Conservation (phyloP, 2,888 invertebrate species). For the Prionchulus punctatus region DNA sequence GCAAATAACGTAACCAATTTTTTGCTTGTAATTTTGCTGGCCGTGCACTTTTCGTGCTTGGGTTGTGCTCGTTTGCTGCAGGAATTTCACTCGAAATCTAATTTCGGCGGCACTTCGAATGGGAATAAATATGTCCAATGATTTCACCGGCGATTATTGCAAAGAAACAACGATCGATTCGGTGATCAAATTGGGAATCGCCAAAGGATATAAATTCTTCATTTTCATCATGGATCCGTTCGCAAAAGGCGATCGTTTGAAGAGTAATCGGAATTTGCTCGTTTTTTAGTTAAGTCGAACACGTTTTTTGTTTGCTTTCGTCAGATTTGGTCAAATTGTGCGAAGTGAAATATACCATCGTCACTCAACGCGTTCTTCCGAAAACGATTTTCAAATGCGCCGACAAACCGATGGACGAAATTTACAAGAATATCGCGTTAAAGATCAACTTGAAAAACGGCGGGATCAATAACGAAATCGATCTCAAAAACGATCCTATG, state of each 20-base stretch:
- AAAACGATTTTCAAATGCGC: neutral
- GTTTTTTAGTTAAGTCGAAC: too few species aligned
- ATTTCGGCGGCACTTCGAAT: neutral
- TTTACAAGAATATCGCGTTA: neutral
- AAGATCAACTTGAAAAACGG: slow-evolving; percentile 4
- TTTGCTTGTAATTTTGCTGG: neutral
- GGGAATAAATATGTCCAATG: neutral
- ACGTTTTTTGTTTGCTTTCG: too few species aligned
- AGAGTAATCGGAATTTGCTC: neutral
- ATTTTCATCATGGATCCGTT: neutral
- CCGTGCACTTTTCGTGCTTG: neutral
- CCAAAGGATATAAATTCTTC: neutral
- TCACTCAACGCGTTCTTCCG: neutral
- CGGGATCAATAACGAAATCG: neutral
- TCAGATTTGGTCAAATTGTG: slow-evolving; percentile 2
- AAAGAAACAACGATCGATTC: neutral
- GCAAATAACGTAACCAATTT: too few species aligned
- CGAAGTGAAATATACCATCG: slow-evolving; percentile 2
- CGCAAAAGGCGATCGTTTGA: neutral
- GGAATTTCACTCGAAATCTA: neutral
- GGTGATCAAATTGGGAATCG: neutral
- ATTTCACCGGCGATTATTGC: neutral
- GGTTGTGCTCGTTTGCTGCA: neutral
- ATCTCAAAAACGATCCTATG: neutral
- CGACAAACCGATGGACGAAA: neutral